phyloP scores from a whole-genome alignment of 2,113 vertebrate genomes.

The Microcebus murinus region DNA sequence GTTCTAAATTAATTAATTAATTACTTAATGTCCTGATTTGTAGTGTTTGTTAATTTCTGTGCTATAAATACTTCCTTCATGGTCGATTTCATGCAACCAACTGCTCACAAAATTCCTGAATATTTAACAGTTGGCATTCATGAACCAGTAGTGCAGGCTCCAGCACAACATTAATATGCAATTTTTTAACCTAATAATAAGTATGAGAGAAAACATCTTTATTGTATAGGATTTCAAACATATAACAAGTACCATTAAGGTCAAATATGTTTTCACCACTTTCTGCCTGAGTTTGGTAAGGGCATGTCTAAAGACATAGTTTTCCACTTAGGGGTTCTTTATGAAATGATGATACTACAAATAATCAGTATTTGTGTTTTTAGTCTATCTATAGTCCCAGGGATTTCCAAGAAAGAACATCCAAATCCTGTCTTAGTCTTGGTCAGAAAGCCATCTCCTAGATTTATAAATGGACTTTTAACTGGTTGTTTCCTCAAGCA shows the following conservation, averaged over 20 bases:
- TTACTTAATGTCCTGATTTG: neutral
- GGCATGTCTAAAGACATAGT: neutral
- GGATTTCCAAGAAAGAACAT: slow-evolving; percentile 71
- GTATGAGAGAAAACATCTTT: neutral
- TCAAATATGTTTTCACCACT: neutral
- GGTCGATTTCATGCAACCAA: neutral
- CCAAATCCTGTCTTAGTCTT: slow-evolving; percentile 48
- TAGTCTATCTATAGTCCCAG: slow-evolving; percentile 35
- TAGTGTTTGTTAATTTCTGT: neutral
- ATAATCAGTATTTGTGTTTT: slow-evolving; percentile 44
- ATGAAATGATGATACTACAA: neutral
- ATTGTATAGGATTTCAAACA: neutral
- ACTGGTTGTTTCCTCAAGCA: neutral
- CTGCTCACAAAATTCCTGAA: neutral
- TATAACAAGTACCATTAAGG: neutral
- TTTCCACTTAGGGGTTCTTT: neutral
- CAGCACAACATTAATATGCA: neutral
- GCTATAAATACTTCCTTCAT: neutral
- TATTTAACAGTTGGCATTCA: neutral
- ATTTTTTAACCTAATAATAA: neutral
- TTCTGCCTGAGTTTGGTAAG: neutral
- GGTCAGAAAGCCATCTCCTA: slow-evolving; percentile 44
- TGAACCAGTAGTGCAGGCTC: neutral
- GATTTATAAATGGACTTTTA: slow-evolving; percentile 47
- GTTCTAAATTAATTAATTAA: neutral